phyloP scores from a whole-genome alignment of 2,113 vertebrate species.

The Corythaeola cristata region DNA sequence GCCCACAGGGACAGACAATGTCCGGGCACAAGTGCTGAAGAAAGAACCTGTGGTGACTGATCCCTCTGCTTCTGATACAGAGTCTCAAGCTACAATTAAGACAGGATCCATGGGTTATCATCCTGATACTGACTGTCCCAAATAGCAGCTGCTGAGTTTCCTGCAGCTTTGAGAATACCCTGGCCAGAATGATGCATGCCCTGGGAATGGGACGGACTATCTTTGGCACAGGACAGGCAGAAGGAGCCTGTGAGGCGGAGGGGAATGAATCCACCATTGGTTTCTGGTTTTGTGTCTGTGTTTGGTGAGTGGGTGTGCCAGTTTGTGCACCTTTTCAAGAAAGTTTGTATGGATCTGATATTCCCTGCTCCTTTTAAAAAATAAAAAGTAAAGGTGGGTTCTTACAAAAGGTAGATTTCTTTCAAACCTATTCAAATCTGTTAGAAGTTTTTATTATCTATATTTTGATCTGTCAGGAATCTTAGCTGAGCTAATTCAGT shows the following conservation, averaged over 20 bases:
- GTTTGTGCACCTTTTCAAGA: not conserved
- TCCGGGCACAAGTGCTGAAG: rapidly evolving
- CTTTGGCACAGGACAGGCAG: not conserved
- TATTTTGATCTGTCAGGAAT: not conserved
- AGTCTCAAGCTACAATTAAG: not conserved
- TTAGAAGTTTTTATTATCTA: not conserved
- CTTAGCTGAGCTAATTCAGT: not conserved
- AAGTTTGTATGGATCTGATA: not conserved
- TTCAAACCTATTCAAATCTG: not conserved
- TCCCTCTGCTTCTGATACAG: not conserved
- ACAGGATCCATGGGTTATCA: not conserved
- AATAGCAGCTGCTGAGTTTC: not conserved
- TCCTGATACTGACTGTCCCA: not conserved
- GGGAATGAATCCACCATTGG: not conserved
- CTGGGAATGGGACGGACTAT: not conserved
- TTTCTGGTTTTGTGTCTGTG: not conserved
- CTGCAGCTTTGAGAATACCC: not conserved
- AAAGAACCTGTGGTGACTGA: not conserved
- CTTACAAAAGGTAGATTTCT: not conserved
- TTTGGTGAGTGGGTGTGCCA: not conserved
- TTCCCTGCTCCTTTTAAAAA: not conserved
- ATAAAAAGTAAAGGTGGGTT: not conserved
- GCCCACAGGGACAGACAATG: not conserved
- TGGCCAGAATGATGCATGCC: not conserved
- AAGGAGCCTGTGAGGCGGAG: not conserved